Base-by-base conservation (phyloP, 1,140 invertebrate species). In the Psilanteris sp. region DNA sequence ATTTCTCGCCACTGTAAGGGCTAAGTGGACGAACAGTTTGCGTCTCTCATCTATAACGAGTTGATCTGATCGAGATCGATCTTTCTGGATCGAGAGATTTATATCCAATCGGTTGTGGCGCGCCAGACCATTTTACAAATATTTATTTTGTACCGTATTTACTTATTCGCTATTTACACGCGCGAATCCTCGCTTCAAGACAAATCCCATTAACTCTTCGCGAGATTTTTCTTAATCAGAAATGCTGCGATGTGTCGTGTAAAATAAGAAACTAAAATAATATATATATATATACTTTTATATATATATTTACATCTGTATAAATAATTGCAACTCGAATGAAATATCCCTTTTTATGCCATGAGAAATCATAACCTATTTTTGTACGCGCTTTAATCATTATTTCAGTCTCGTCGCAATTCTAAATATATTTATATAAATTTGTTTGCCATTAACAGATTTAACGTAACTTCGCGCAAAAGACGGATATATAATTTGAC, bases 1-100 rank as follows among this genome's bases (percentile, higher is more conserved):
- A 70, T 74, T 74, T 71, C 79, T 74, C 70, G 59, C 66, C 43
- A 67, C 41, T 72, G 70, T 59, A 61, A 66, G 48, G 52, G 80
- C 71, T 78, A 70, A 79, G 55, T 75, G 77, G 62, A 46, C 37
- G 68, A 75, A 48, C 66, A 62, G 29, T 72, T 64, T 27, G 29
- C 74, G 70, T 79, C 70, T 64, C 76, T 80, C 81, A 78, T 79
- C 76, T 77, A 82, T 79, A 79, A 81, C 78, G 78, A 81, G 79
- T 81, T 74, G 81, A 82, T 82, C 68, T 48, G 73, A 82, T 82
- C 79, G 64, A 76, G 64, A 62, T 78, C 68, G 79, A 79, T 81
- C 73, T 64, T 44, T 44, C 41, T 20, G 31, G 9, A 67, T 57
- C 54, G 62, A 36, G 9, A 78, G 79, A 80, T 80, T 80, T 80